phyloP scores from a whole-genome alignment of 1,140 invertebrate genomes.

The Subanguina moxae region DNA sequence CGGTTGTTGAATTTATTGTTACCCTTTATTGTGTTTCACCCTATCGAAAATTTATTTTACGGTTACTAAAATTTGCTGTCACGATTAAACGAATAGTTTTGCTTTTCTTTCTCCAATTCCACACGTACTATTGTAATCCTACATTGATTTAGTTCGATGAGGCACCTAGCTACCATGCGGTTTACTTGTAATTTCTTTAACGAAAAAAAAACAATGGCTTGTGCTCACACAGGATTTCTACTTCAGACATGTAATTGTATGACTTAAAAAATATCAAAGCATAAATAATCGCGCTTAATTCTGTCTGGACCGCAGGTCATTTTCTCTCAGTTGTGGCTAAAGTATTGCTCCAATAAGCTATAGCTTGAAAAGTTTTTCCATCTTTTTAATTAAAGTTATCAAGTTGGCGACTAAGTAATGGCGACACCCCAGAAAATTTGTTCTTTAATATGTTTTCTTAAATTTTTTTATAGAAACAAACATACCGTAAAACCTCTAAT shows the following conservation, averaged over 20 bases:
- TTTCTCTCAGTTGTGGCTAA: slow-evolving; percentile 4
- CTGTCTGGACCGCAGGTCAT: slow-evolving; percentile 12
- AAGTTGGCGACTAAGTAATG: too few species aligned
- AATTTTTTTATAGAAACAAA: too few species aligned
- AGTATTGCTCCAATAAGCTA: slow-evolving; percentile 21
- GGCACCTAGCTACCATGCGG: slow-evolving; percentile 18
- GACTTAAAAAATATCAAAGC: slow-evolving; percentile 10
- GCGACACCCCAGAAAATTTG: too few species aligned
- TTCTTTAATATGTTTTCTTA: too few species aligned
- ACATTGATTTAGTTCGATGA: slow-evolving; percentile 22
- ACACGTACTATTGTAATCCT: slow-evolving; percentile 18
- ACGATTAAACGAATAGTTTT: too few species aligned
- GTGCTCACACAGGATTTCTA: slow-evolving; percentile 27
- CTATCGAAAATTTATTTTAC: too few species aligned
- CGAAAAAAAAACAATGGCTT: slow-evolving; percentile 13
- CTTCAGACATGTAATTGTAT: slow-evolving; percentile 17
- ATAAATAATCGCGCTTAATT: slow-evolving; percentile 22
- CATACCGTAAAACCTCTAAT: too few species aligned
- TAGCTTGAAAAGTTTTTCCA: slow-evolving; percentile 12
- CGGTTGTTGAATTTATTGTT: too few species aligned
- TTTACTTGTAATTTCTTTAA: slow-evolving; percentile 11
- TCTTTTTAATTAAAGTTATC: too few species aligned
- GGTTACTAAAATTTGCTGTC: too few species aligned
- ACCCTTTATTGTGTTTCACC: too few species aligned
- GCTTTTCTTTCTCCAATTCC: too few species aligned